Conservation (phyloP, 2,797 vertebrate genomes). For the Ispidina picta region DNA sequence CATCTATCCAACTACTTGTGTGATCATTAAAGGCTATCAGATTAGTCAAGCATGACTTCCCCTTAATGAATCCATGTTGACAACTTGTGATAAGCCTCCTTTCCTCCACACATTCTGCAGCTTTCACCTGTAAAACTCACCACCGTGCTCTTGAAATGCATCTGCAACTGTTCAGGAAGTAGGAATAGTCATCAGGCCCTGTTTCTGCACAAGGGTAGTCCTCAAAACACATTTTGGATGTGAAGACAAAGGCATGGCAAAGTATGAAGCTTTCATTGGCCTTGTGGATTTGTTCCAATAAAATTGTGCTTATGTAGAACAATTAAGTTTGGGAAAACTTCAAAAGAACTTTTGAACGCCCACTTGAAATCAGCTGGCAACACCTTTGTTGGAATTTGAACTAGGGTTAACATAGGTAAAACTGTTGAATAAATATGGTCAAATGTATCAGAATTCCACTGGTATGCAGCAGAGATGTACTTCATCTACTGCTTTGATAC, state of each 20-base stretch:
- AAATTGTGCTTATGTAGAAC: not conserved
- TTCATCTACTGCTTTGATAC: slow-evolving; percentile 3
- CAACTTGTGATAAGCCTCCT: no score
- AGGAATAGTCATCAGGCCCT: not conserved
- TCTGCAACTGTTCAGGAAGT: not conserved
- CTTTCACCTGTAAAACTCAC: not conserved
- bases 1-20: no score
- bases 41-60: no score
- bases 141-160: not conserved
- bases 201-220: not conserved
- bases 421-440: not conserved
- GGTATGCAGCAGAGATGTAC: not conserved
- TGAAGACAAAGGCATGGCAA: not conserved
- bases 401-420: rapidly evolving
- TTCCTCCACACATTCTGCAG: not conserved
- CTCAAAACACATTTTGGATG: not conserved
- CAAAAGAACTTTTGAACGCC: not conserved
- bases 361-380: not conserved
- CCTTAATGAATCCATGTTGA: no score
- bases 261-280: not conserved
- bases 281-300: not conserved
- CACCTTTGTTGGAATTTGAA: not conserved
- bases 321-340: not conserved
- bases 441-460: not conserved
- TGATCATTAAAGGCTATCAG: no score